A percentile compares a stretch with the other conserved stretches of the same genome.
Evolutionary conservation across 2,888 invertebrate species (phyloP).

Genomic region (Megamerina dolium): DNA sequence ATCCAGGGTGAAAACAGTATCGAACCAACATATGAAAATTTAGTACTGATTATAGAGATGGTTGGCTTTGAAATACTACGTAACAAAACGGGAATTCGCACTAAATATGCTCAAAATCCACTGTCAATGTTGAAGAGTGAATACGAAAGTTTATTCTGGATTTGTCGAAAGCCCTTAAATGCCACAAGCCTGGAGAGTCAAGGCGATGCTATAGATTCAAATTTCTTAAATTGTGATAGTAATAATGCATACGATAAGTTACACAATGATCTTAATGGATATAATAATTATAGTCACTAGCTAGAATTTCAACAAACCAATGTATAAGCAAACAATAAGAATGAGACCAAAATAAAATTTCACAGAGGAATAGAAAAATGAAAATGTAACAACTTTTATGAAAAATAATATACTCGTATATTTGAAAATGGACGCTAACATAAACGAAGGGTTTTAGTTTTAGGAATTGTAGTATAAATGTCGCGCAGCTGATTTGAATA

Average conservation of each 20-base stretch:
- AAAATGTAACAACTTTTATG: no score
- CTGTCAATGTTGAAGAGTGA: conserved; percentile 88
- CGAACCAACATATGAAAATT: conserved; percentile 85
- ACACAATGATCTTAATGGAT: conserved; percentile 4
- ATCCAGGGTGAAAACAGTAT: conserved; percentile 81
- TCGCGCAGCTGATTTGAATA: no score
- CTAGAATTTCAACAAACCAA: no score
- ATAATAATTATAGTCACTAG: background rate
- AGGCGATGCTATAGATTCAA: conserved; percentile 2
- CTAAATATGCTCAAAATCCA: conserved; percentile 88
- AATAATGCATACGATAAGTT: no score
- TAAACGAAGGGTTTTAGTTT: no score
- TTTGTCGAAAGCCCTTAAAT: conserved; percentile 71
- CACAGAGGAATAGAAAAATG: no score
- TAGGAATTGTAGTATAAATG: no score
- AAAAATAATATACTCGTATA: no score
- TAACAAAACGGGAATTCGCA: conserved; percentile 65
- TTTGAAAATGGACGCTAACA: no score
- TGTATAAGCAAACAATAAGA: no score
- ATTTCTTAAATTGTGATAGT: no score
- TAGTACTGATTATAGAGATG: conserved; percentile 69
- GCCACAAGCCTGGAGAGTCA: conserved; percentile 1
- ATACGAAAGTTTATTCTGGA: conserved; percentile 88
- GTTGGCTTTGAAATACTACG: conserved; percentile 78
- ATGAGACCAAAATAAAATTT: no score